Evolutionary conservation across 92 coral and sea anemone genomes (phyloP).

Genomic region (Epizoanthus stellaris): DNA sequence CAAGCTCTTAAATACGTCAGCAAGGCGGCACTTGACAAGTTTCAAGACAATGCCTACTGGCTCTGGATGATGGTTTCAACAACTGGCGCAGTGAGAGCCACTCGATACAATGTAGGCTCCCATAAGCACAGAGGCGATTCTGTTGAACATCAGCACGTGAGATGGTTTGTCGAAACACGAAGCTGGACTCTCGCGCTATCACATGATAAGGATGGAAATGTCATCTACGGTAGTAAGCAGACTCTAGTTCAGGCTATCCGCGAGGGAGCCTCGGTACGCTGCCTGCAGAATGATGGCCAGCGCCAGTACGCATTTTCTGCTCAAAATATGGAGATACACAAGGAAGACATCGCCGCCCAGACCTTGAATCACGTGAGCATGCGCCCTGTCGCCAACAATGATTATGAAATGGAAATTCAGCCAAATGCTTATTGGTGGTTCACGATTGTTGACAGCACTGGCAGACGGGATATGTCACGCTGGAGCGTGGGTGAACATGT

Average conservation of each 20-base stretch:
- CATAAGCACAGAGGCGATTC: slow-evolving; percentile 47
- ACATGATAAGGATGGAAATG: slow-evolving; percentile 35
- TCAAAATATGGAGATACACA: slow-evolving; percentile 41
- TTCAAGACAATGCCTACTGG: slow-evolving; percentile 55
- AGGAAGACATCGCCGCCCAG: slow-evolving; percentile 44
- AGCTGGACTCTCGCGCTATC: slow-evolving; percentile 34
- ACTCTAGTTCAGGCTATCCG: slow-evolving; percentile 32
- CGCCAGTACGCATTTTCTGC: slow-evolving; percentile 30
- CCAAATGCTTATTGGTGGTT: slow-evolving; percentile 54
- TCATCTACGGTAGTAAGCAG: slow-evolving; percentile 21
- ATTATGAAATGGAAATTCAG: slow-evolving; percentile 30
- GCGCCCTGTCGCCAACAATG: slow-evolving; percentile 23
- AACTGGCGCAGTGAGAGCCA: slow-evolving; percentile 53
- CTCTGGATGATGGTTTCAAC: slow-evolving; percentile 54
- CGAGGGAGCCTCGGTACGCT: slow-evolving; percentile 39
- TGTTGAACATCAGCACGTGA: slow-evolving; percentile 15
- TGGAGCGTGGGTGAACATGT: slow-evolving; percentile 60
- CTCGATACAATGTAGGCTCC: slow-evolving; percentile 51
- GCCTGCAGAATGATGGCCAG: slow-evolving; percentile 27
- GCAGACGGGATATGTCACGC: slow-evolving; percentile 51
- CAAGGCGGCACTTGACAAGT: slow-evolving; percentile 28
- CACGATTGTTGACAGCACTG: slow-evolving; percentile 38
- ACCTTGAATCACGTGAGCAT: slow-evolving; percentile 49
- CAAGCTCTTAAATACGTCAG: slow-evolving; percentile 46
- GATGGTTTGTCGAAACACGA: slow-evolving; percentile 44